Evolutionary conservation across 1,140 invertebrate species (phyloP), one percentile per base, ranked within the genome.

Genomic region (Arctopsyche grandis): DNA sequence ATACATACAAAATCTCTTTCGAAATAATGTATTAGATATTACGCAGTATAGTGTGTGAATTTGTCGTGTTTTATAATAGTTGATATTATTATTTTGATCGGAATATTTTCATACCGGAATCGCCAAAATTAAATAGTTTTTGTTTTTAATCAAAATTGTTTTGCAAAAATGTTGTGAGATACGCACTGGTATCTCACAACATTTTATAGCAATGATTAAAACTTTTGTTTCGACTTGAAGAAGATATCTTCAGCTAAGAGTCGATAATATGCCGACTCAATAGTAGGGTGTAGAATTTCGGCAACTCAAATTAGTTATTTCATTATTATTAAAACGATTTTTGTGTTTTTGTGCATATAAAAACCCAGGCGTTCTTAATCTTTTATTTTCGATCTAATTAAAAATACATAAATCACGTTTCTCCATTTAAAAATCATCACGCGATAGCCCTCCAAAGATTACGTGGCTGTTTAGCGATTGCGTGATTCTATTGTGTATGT

Each of bases 361-460:
- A 38, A 38, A 4, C 3, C 3, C 7, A 1, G n/a, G 56, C 56
- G 9, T 60, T 60, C 9, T 14, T 52, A 46, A 52, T 52, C 56
- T 21, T n/a, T 21, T 19, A 19, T 19, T 9, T 60, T 60, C 56
- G 56, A 60, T 60, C 56, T 19, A 60, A 60, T 60, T 60, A 60
- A 60, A 60, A 60, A 60, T 9, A 21, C 56, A 60, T 60, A 60
- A 60, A 60, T 60, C 56, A 60, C 56, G n/a, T 52, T 60, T 60
- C 21, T 19, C 56, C 56, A 60, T 60, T 60, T 3, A 21, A 60
- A 60, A 60, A 60, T 60, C 56, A 60, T 60, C 56, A 60, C 56
- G 56, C 56, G 16, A 60, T 60, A 60, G 19, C 16, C n/a, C 21
- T 60, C 9, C 56, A 60, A 60, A 60, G 56, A 60, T 19, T n/a